Base-by-base conservation (phyloP, 2,888 invertebrate species). In the Thecocarcelia acutangulata region DNA sequence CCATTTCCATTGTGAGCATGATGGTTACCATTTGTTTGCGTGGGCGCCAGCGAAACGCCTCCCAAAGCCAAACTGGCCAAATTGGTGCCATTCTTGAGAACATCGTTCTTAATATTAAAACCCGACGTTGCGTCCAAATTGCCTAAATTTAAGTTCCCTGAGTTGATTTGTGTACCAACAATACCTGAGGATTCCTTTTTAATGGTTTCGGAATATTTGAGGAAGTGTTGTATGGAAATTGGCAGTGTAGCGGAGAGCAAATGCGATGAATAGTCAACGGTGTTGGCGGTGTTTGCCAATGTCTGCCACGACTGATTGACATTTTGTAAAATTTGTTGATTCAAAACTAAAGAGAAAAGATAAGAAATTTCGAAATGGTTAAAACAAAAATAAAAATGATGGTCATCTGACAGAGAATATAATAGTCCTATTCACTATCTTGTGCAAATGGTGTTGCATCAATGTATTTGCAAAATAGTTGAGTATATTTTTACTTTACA, bases 171-270 rank as follows among this genome's bases (percentile, higher is more conserved):
- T 85, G 88, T 86, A 83, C 87, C 87, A 68, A 87, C 87, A 83
- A 88, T 88, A 83, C 88, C 89, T 84, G 90, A 87, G 84, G 90
- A 90, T 88, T 91, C 91, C 87, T 91, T 91, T 86, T 91, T 91
- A 85, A 91, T 91, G 85, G 91, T 91, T 88, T 91, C 91, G 84
- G 91, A 91, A 86, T 91, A 91, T 88, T 91, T 91, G 73, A 91
- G 89, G 88, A 91, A 91, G 88, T 91, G 91, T 85, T 91, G 91
- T 87, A 91, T 89, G 79, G 91, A 91, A 84, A 91, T 91, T 88
- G 91, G 91, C 88, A 91, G 89, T 87, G 91, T 90, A 86, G 91
- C 91, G 83, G 91, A 91, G 84, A 91, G 86, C 86, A 91, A 87
- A 88, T 91, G 91, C 48, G 91, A 91, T 86, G 91, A 91, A 83